Evolutionary conservation across 2,113 vertebrate genomes (phyloP).

Genomic region (Myxocyprinus asiaticus): DNA sequence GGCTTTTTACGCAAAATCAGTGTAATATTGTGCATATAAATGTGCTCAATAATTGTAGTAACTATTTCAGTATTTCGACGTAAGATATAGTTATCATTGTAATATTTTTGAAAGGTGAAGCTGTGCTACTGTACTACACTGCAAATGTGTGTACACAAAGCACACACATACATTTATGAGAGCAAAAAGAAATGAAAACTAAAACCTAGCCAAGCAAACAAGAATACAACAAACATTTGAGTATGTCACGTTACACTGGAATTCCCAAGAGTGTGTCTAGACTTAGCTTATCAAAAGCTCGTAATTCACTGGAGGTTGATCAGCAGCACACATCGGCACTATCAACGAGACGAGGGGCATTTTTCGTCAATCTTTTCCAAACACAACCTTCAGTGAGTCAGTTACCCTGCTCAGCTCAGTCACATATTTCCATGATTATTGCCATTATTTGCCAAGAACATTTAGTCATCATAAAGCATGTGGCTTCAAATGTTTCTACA

Average conservation of each 20-base stretch:
- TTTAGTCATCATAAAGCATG: conserved; percentile 48
- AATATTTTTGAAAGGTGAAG: too few species aligned
- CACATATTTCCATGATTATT: conserved; percentile 33
- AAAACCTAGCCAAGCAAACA: too few species aligned
- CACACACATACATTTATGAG: too few species aligned
- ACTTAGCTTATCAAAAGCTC: background rate
- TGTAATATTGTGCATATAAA: too few species aligned
- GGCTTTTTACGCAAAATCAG: too few species aligned
- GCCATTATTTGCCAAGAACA: conserved; percentile 34
- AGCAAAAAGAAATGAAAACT: too few species aligned
- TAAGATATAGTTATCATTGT: too few species aligned
- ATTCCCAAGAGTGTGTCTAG: conserved; percentile 3
- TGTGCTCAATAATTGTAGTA: too few species aligned
- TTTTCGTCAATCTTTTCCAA: background rate
- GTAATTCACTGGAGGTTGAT: background rate
- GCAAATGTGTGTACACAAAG: too few species aligned
- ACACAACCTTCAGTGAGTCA: conserved; percentile 27
- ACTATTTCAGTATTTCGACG: too few species aligned
- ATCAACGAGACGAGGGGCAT: background rate
- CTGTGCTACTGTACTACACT: too few species aligned
- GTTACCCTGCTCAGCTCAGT: background rate
- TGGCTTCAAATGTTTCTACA: background rate
- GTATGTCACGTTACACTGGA: conserved; percentile 1
- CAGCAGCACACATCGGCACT: background rate
- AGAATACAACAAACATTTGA: too few species aligned